Percentiles rank a stretch among this genome's conserved stretches.
These are phyloP conservation scores for Catostomus latipinnis DNA, from an alignment of 2,797 vertebrate genomes.

Conservation along the genomic window DNA sequence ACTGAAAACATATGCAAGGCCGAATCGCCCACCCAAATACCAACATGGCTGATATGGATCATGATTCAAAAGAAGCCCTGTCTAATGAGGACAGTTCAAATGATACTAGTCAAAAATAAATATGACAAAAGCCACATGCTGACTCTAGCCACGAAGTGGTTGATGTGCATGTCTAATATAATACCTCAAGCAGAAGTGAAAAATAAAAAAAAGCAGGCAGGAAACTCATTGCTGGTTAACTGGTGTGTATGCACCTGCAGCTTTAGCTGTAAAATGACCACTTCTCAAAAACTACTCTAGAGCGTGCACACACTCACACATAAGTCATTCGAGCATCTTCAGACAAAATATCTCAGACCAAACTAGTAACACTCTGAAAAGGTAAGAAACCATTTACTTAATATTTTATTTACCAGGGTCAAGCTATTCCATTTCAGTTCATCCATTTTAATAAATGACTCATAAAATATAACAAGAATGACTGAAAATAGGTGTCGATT, in stretches of 20 bases:
- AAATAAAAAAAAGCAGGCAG: slow-evolving; percentile 32
- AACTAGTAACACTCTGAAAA: not conserved
- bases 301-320: not conserved
- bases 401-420: not conserved
- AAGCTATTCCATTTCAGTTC: not conserved
- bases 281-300: slow-evolving; percentile 6
- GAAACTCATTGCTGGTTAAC: slow-evolving; percentile 44
- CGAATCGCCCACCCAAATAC: too few species aligned
- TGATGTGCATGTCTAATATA: slow-evolving; percentile 66
- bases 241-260: not conserved
- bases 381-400: slow-evolving; percentile 28
- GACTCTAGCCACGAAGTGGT: not conserved
- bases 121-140: not conserved
- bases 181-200: slow-evolving; percentile 70
- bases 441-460: too few species aligned
- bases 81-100: not conserved
- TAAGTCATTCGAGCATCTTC: not conserved
- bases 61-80: too few species aligned
- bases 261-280: slow-evolving; percentile 12
- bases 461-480: too few species aligned
- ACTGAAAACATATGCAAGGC: too few species aligned
- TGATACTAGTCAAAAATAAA: not conserved
- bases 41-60: too few species aligned
- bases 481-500: too few species aligned
- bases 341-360: not conserved